These are phyloP conservation scores for Cryptocheilus praepositus DNA, from an alignment of 2,888 invertebrate species.

Conservation along the genomic window DNA sequence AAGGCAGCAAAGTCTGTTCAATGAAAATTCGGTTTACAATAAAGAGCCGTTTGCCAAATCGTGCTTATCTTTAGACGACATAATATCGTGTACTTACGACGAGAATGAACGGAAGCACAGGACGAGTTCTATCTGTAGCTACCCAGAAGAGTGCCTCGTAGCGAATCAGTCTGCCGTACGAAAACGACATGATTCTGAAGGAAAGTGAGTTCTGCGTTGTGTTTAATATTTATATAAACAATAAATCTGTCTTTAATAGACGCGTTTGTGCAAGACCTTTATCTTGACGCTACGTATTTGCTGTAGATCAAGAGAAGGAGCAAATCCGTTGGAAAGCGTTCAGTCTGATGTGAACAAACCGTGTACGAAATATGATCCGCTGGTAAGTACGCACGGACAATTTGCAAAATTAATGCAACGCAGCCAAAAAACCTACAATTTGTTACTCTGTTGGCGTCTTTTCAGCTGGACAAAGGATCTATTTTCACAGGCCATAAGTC, in stretches of 20 bases:
- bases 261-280: background rate
- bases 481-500: constrained; percentile 31
- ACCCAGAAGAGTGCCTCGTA: constrained; percentile 45
- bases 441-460: background rate
- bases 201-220: constrained; percentile 40
- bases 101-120: constrained; percentile 45
- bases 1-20: background rate
- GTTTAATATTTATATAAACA: background rate
- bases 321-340: background rate
- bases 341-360: background rate
- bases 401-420: no score
- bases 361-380: background rate
- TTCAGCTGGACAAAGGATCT: constrained; percentile 40
- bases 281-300: background rate
- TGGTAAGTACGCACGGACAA: background rate
- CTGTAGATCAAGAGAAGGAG: background rate
- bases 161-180: constrained; percentile 27
- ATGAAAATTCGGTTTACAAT: constrained; percentile 24
- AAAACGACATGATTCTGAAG: constrained; percentile 49
- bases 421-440: background rate
- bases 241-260: no score
- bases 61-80: constrained; percentile 49
- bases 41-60: constrained; percentile 44
- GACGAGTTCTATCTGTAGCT: constrained; percentile 50
- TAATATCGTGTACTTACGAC: constrained; percentile 39